Base-by-base conservation (phyloP, 2,888 invertebrate genomes). In the Periphyllus acericola region DNA sequence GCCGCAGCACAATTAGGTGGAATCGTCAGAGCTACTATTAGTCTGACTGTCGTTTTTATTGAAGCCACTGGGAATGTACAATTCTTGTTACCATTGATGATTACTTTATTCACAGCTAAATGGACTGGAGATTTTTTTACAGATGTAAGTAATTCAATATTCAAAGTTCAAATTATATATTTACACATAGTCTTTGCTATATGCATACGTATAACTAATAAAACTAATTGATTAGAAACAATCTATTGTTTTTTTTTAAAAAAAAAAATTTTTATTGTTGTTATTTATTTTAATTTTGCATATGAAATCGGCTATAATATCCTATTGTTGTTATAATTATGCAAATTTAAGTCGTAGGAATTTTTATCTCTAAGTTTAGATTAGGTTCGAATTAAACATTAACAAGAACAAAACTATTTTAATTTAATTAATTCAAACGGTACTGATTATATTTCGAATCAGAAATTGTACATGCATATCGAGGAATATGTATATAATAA, bases 51-150 rank as follows among this genome's bases (percentile, higher is more conserved):
- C 55, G 94, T 94, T 90, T 91, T 94, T 75, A 94, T 94, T 87
- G 94, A 94, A 91, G 94, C 94, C 74, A 94, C 94, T 2, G 94
- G 94, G 81, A 91, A 91, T 89, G 93, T 94, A 89, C 93, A 93
- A 1, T 93, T 95, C 90, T 94, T 94, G 89, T 91, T 94, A 36
- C 94, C 94, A 1, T 92, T 95, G 76, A 94, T 94, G 94, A 91
- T 94, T 52, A 93, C 93, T 17, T 91, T 94, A 32, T 93, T 94
- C 92, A 92, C 93, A 40, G 93, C 94, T 76, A 94, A 95, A 91
- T 94, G 94, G 93, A 93, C 94, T 55, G 94, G 94, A 60, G 94
- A 94, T 91, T 93, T 92, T 90, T 94, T 94, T 91, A 94, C 93
- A 90, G 94, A 94, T 90, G 93, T 93, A 90, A 91, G 91, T 90